Conservation (phyloP, 1,140 invertebrate species). For the Drosophila tristis region DNA sequence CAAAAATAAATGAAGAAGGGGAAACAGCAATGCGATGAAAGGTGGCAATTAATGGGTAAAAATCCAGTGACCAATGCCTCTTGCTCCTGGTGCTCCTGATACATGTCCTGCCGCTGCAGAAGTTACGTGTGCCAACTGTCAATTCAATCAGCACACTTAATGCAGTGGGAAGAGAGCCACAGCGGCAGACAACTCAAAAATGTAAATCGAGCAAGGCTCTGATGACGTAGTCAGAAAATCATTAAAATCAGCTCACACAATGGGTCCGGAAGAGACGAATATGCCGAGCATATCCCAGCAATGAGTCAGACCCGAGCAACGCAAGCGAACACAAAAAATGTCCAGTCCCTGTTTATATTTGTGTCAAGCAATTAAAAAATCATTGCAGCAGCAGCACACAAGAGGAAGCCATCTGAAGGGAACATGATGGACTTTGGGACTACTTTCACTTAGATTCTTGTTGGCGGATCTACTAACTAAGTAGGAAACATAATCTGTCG, state of each 20-base stretch:
- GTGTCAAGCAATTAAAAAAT: constrained; percentile 61
- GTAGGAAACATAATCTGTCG: too few species aligned
- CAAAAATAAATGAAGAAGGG: constrained; percentile 10
- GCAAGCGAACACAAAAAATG: constrained; percentile 20
- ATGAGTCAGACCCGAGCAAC: constrained; percentile 29
- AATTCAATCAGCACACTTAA: constrained; percentile 54
- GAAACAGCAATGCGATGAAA: constrained; percentile 42
- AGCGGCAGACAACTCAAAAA: constrained; percentile 49
- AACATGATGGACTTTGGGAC: constrained; percentile 2
- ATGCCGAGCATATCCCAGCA: constrained; percentile 7
- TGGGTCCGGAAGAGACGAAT: constrained; percentile 18
- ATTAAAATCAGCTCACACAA: constrained; percentile 52
- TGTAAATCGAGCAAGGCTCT: constrained; percentile 56
- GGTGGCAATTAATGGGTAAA: constrained; percentile 56
- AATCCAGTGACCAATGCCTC: constrained; percentile 30
- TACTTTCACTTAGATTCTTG: too few species aligned
- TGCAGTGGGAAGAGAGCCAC: constrained; percentile 13
- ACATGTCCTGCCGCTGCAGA: constrained; percentile 31
- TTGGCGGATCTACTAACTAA: too few species aligned
- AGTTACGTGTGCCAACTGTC: constrained; percentile 54
- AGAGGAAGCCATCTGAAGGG: constrained; percentile 1
- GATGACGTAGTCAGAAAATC: constrained; percentile 55
- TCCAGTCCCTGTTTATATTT: constrained; percentile 52
- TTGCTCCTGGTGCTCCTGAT: neutral
- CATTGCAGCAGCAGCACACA: constrained; percentile 48